Evolutionary conservation across 2,113 vertebrate genomes (phyloP), one percentile per base, ranked within the genome.

Genomic region (Marmota flaviventris): DNA sequence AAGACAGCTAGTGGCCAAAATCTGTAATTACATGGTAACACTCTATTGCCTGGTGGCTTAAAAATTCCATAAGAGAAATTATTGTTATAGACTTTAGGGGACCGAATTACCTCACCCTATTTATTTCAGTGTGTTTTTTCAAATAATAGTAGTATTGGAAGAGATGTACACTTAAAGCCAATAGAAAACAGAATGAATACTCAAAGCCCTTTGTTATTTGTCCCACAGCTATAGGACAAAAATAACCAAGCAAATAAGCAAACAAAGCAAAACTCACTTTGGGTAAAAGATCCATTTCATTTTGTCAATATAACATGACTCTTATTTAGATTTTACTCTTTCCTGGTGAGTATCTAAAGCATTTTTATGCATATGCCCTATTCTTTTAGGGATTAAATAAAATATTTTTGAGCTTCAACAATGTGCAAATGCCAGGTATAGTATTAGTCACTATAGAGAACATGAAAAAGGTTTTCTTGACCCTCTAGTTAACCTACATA

Each of bases 1-100:
- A 92, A 76, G 39, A 67, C 27, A 58, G 69, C 92, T 77, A 83
- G 12, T 95, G 42, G 53, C 25, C 32, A 39, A 93, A 89, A 65
- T 14, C 39, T 86, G 7, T 37, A 86, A 39, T 70, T 58, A 8
- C 5, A 22, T 37, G 73, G 32, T 84, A 67, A 79, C 76, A 53
- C 63, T 27, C 45, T 83, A 61, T 77, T 79, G 22, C 37, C 24
- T 75, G 29, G 42, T 63, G 45, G 13, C 12, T 82, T 92, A 61
- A 75, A 83, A 91, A 76, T 78, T 37, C n/a, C 0, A 0, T 63
- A n/a, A 63, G 65, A 82, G 13, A 58, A 91, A 92, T 65, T 22
- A 85, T 24, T n/a, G 86, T 89, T 78, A 92, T 91, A 84, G 34
- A 94, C 24, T 53, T 81, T 56, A 61, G 16, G 2, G 13, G 63